These are phyloP conservation scores for Limnephilus marmoratus DNA, from an alignment of 2,888 invertebrate species.

Conservation along the genomic window DNA sequence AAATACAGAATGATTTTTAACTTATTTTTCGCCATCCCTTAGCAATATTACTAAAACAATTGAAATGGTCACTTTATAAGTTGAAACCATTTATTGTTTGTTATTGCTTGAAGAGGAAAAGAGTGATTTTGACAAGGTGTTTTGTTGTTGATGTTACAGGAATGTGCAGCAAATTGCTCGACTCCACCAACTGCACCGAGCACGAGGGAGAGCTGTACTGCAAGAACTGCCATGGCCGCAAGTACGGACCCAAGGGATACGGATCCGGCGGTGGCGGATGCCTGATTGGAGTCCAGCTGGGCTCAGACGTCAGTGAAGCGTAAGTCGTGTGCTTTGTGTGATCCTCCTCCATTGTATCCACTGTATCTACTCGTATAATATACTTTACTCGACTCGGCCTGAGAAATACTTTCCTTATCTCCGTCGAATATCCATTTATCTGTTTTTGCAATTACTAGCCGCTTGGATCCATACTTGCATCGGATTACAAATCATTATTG, in stretches of 20 bases:
- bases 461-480: slow-evolving; percentile 64
- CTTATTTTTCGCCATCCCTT: background rate
- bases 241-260: slow-evolving; percentile 98
- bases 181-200: slow-evolving; percentile 98
- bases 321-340: slow-evolving; percentile 77
- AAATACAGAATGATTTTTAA: background rate
- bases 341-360: slow-evolving; percentile 71
- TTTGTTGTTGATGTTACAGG: slow-evolving; percentile 76
- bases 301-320: slow-evolving; percentile 80
- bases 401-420: slow-evolving; percentile 79
- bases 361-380: slow-evolving; percentile 67
- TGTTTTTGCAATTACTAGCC: slow-evolving; percentile 62
- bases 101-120: background rate
- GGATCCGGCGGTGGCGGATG: slow-evolving; percentile 99
- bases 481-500: slow-evolving; percentile 63
- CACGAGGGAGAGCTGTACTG: slow-evolving; percentile 98
- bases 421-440: slow-evolving; percentile 61
- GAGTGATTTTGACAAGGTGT: background rate
- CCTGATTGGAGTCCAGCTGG: slow-evolving; percentile 87
- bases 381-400: slow-evolving; percentile 57
- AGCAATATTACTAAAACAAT: background rate
- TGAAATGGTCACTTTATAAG: background rate
- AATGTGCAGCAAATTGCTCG: slow-evolving; percentile 97
- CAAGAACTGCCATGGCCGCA: slow-evolving; percentile 97
- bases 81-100: background rate